Percentiles rank a stretch among this genome's conserved stretches.
These are phyloP conservation scores for Conomelus anceps DNA, from an alignment of 2,888 invertebrate species.

Conservation along the genomic window DNA sequence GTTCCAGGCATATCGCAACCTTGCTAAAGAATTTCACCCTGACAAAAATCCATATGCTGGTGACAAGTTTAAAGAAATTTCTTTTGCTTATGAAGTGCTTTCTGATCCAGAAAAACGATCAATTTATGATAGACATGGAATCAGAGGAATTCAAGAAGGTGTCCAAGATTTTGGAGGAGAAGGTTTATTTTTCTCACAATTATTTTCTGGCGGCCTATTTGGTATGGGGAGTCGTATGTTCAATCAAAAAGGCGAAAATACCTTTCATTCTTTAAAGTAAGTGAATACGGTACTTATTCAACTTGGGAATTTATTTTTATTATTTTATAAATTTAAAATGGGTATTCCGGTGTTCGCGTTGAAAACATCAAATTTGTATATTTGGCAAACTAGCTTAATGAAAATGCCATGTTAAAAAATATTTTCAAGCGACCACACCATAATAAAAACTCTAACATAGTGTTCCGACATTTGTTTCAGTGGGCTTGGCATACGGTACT, in stretches of 20 bases:
- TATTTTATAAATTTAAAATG: no score
- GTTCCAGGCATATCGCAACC: slow-evolving; percentile 75
- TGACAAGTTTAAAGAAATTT: slow-evolving; percentile 93
- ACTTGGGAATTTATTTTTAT: no score
- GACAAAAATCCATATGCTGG: slow-evolving; percentile 84
- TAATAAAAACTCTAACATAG: no score
- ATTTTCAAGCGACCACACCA: no score
- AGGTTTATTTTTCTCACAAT: slow-evolving; percentile 61
- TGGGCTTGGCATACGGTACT: no score
- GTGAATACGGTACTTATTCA: slow-evolving; percentile 28
- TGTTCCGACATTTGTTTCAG: no score
- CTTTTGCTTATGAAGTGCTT: slow-evolving; percentile 88
- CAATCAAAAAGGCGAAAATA: slow-evolving; percentile 62
- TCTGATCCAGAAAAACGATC: slow-evolving; percentile 82
- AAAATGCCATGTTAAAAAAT: no score
- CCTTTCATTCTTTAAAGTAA: slow-evolving; percentile 69
- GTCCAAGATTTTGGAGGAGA: slow-evolving; percentile 49
- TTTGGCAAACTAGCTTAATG: no score
- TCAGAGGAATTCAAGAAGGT: slow-evolving; percentile 83
- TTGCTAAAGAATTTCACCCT: slow-evolving; percentile 92
- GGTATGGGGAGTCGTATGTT: slow-evolving; percentile 39
- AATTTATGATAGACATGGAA: slow-evolving; percentile 77
- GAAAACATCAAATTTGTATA: no score
- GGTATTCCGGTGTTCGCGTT: no score
- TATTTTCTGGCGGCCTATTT: slow-evolving; percentile 59